Conservation (phyloP, 2,113 vertebrate genomes). For the Globicephala melas region DNA sequence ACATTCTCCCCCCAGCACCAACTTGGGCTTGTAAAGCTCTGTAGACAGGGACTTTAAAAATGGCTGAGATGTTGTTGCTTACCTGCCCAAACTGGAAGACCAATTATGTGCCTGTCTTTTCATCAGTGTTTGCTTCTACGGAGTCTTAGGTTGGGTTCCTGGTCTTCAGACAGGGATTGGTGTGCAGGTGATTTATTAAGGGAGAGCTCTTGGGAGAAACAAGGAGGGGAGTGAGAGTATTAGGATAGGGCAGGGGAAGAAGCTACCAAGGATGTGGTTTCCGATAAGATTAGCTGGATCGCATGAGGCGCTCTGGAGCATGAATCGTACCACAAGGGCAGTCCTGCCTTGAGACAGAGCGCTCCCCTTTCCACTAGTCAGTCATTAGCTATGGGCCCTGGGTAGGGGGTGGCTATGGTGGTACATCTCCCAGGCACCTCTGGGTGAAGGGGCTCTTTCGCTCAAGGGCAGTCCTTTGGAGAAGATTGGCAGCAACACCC, state of each 20-base stretch:
- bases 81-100: neutral
- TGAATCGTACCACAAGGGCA: neutral
- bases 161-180: neutral
- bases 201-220: neutral
- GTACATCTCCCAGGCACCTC: neutral
- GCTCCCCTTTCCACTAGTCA: neutral
- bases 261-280: neutral
- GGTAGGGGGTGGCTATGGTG: rapidly evolving
- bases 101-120: neutral
- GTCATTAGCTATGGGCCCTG: neutral
- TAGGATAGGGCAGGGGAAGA: neutral
- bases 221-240: neutral
- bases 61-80: neutral
- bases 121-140: neutral
- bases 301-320: neutral
- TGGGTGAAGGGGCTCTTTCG: neutral
- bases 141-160: neutral
- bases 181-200: neutral
- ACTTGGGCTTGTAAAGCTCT: neutral
- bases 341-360: neutral
- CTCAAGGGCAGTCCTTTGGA: neutral
- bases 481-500: neutral
- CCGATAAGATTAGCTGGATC: neutral
- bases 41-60: neutral
- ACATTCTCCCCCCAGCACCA: neutral